Evolutionary conservation across 2,888 invertebrate genomes (phyloP).

Genomic region (Itoplectis maculator): DNA sequence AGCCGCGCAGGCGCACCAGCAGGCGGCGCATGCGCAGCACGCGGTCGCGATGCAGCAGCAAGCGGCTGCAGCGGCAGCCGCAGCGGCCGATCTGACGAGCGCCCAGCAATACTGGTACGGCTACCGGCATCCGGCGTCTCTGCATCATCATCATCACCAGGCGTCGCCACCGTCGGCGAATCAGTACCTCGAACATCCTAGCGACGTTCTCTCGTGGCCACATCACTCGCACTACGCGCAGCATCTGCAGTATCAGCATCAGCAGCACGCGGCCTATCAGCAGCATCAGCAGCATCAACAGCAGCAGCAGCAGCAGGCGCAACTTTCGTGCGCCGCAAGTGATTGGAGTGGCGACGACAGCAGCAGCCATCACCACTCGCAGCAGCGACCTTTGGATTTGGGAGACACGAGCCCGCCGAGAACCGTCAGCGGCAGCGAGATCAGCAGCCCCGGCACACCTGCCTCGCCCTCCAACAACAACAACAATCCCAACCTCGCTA

Average conservation of each 20-base stretch:
- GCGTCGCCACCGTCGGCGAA: conserved; percentile 85
- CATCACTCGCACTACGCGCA: conserved; percentile 79
- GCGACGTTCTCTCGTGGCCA: conserved; percentile 85
- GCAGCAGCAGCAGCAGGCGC: conserved; percentile 61
- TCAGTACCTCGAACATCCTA: conserved; percentile 81
- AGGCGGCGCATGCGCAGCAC: conserved; percentile 68
- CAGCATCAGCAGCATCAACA: conserved; percentile 75
- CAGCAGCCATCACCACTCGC: conserved; percentile 67
- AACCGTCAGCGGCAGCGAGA: conserved; percentile 87
- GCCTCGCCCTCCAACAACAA: conserved; percentile 80
- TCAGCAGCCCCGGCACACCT: conserved; percentile 87
- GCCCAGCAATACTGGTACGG: conserved; percentile 76
- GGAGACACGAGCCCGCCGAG: conserved; percentile 87
- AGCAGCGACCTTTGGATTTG: conserved; percentile 64
- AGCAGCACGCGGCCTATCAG: conserved; percentile 76
- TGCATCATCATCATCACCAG: conserved; percentile 80
- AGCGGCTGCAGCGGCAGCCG: conserved; percentile 85
- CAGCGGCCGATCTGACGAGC: conserved; percentile 85
- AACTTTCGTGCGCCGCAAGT: conserved; percentile 57
- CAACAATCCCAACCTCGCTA: conserved; percentile 73
- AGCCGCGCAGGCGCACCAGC: conserved; percentile 68
- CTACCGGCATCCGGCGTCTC: conserved; percentile 68
- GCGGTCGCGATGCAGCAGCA: conserved; percentile 72
- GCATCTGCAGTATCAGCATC: conserved; percentile 82
- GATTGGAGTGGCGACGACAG: conserved; percentile 78